These are phyloP conservation scores for Eulemur macaco DNA, from an alignment of 2,113 vertebrate genomes.

Conservation along the genomic window DNA sequence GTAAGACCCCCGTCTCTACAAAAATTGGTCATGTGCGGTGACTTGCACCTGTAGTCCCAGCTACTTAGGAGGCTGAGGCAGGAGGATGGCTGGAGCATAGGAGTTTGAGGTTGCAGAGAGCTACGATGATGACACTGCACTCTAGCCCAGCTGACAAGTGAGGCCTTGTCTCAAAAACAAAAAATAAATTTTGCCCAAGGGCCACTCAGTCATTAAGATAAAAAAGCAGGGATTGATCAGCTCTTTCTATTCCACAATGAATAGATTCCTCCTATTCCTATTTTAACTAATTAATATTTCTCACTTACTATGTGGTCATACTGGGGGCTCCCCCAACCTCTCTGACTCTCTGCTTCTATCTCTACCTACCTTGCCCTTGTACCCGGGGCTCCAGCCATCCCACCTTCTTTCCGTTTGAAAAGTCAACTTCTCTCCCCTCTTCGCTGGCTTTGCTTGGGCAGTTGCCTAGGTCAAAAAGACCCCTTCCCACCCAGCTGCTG, in stretches of 20 bases:
- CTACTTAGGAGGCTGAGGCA: too few relatives aligned
- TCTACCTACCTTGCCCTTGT: neutral
- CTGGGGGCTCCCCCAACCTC: neutral
- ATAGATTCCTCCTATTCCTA: neutral
- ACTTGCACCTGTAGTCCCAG: too few relatives aligned
- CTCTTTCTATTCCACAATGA: neutral
- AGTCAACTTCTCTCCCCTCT: too few relatives aligned
- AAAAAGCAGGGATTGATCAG: neutral
- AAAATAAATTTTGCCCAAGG: neutral
- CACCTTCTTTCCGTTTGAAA: neutral
- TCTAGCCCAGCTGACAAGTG: too few relatives aligned
- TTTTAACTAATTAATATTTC: neutral
- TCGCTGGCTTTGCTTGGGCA: neutral
- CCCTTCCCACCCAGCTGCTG: too few relatives aligned
- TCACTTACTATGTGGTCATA: too few relatives aligned
- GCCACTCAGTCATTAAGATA: neutral
- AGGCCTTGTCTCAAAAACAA: too few relatives aligned
- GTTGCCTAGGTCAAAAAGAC: neutral
- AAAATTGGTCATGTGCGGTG: too few relatives aligned
- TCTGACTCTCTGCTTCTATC: neutral
- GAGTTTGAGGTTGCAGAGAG: too few relatives aligned
- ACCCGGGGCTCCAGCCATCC: neutral
- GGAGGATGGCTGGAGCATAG: too few relatives aligned
- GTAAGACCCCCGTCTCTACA: too few relatives aligned
- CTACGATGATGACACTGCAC: too few relatives aligned